These are phyloP conservation scores for Stylophora pistillata DNA, from an alignment of 64 coral and sea anemone species.

Conservation along the genomic window DNA sequence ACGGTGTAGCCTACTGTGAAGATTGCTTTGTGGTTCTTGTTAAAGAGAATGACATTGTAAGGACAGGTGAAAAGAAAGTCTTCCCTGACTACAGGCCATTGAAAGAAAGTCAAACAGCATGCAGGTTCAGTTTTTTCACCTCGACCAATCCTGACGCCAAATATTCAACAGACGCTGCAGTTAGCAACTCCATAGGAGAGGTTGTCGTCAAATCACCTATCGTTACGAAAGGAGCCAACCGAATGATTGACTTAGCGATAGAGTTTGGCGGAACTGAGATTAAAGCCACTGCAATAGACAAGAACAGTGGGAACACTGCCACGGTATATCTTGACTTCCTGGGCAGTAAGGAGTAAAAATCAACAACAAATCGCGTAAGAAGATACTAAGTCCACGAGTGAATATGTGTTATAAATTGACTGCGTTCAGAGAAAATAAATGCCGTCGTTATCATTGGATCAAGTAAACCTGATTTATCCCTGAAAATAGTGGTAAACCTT, in stretches of 20 bases:
- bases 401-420: too few species aligned
- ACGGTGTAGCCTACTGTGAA: constrained; percentile 4
- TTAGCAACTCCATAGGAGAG: constrained; percentile 9
- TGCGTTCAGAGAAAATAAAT: too few species aligned
- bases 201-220: constrained; percentile 16
- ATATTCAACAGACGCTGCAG: constrained; percentile 13
- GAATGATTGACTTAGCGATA: not conserved
- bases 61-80: not conserved
- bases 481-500: too few species aligned
- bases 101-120: not conserved
- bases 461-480: too few species aligned
- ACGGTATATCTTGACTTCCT: constrained; percentile 17
- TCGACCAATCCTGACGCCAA: not conserved
- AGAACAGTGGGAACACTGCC: constrained; percentile 16
- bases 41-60: not conserved
- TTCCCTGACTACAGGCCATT: constrained; percentile 9
- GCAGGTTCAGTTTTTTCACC: not conserved
- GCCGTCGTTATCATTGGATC: too few species aligned
- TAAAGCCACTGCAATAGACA: not conserved
- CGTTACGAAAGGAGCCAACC: constrained; percentile 9
- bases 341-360: not conserved
- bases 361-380: too few species aligned
- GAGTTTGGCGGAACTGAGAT: constrained; percentile 43
- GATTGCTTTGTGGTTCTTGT: constrained; percentile 27
- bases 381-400: too few species aligned